Evolutionary conservation across 2,888 invertebrate species (phyloP).

Genomic region (Phengaris arion): DNA sequence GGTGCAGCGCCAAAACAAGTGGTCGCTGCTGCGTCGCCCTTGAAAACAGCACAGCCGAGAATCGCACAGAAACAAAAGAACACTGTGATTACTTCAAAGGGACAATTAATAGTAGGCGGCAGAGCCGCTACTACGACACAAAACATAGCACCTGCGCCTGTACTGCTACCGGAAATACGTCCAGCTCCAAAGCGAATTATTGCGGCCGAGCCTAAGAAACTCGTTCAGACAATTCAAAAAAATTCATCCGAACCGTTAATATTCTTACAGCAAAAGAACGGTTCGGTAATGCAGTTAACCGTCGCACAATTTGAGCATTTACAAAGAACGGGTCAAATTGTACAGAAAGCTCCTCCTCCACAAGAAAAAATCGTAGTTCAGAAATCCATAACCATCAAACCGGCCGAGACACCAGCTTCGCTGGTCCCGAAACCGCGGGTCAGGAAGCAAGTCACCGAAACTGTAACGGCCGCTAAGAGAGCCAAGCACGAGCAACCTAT

Average conservation of each 20-base stretch:
- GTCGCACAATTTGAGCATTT: conserved; percentile 75
- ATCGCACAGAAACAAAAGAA: conserved; percentile 68
- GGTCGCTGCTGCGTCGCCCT: conserved; percentile 46
- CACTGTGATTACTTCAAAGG: conserved; percentile 79
- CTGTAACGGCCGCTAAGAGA: conserved; percentile 57
- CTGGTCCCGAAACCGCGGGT: conserved; percentile 53
- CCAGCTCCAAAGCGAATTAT: conserved; percentile 60
- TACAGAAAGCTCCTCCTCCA: conserved; percentile 55
- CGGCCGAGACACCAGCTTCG: conserved; percentile 50
- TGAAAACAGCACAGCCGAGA: conserved; percentile 58
- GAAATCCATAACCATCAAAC: conserved; percentile 54
- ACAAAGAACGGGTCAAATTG: conserved; percentile 70
- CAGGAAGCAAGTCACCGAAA: conserved; percentile 53
- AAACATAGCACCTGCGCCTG: conserved; percentile 57
- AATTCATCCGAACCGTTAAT: conserved; percentile 64
- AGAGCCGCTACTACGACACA: conserved; percentile 67
- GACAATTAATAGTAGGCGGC: conserved; percentile 74
- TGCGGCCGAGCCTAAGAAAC: conserved; percentile 61
- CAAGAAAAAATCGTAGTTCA: conserved; percentile 62
- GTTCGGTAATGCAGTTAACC: conserved; percentile 71
- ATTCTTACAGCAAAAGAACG: conserved; percentile 72
- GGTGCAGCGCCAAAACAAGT: conserved; percentile 51
- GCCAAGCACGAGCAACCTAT: conserved; percentile 59
- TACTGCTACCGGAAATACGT: conserved; percentile 64
- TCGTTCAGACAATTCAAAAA: conserved; percentile 62